Conservation (phyloP, 2,888 invertebrate species). For the Antheraea yamamai region DNA sequence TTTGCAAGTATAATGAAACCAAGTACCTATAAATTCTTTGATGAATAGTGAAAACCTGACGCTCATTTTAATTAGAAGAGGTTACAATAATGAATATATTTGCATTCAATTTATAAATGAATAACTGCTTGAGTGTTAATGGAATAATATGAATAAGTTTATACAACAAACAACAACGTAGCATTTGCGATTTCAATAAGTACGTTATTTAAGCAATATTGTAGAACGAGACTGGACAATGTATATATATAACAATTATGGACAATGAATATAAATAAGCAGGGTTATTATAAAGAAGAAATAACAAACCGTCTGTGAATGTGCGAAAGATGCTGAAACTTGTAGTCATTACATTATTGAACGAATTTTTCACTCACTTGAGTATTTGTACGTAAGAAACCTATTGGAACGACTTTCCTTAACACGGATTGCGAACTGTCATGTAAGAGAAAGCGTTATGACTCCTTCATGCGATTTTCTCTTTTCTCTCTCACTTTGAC, state of each 20-base stretch:
- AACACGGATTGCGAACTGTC: too few relatives aligned
- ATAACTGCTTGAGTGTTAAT: slow-evolving; percentile 7
- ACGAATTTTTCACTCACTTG: too few relatives aligned
- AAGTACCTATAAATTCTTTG: slow-evolving; percentile 14
- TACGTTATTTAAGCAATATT: neutral
- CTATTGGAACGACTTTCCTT: too few relatives aligned
- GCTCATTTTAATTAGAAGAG: slow-evolving; percentile 18
- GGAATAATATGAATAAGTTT: slow-evolving; percentile 6
- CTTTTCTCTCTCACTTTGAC: too few relatives aligned
- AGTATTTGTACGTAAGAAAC: too few relatives aligned
- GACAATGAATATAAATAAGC: neutral
- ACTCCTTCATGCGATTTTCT: too few relatives aligned
- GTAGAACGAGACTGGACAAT: neutral
- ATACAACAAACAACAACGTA: neutral
- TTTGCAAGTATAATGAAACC: neutral
- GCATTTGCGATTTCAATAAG: neutral
- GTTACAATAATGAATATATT: slow-evolving; percentile 10
- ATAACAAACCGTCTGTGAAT: too few relatives aligned
- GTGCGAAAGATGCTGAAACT: too few relatives aligned
- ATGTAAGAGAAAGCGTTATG: too few relatives aligned
- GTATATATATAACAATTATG: neutral
- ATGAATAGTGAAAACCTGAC: slow-evolving; percentile 18
- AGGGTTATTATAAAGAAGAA: too few relatives aligned
- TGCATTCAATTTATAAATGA: slow-evolving; percentile 14
- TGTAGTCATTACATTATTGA: too few relatives aligned